A percentile compares a stretch with the other conserved stretches of the same genome.
Evolutionary conservation across 2,888 invertebrate genomes (phyloP).

Genomic region (Mesodorylaimus sp.): DNA sequence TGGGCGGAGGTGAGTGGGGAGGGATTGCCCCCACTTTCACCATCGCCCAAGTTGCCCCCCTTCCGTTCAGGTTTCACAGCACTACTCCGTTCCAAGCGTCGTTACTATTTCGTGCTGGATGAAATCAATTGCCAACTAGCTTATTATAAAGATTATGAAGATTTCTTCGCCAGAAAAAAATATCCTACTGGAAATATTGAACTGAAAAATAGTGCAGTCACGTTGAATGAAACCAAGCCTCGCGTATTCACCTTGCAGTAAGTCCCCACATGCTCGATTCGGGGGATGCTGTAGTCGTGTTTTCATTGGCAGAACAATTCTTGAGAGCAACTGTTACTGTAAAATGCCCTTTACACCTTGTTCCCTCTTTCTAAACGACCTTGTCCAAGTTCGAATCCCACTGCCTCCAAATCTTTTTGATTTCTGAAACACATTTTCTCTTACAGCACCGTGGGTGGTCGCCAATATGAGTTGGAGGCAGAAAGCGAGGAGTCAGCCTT

Average conservation of each 20-base stretch:
- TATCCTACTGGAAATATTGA: conserved; percentile 4
- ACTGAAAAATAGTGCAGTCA: conserved; percentile 4
- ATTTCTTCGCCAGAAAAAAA: conserved; percentile 7
- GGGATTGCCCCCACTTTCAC: conserved; percentile 4
- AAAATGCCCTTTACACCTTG: too few species aligned
- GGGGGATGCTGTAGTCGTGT: not conserved
- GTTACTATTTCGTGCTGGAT: conserved; percentile 14
- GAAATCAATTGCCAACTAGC: conserved; percentile 10
- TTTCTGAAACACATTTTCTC: not conserved
- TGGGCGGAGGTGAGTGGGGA: conserved; percentile 10
- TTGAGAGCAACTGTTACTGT: too few species aligned
- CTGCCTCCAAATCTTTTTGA: too few species aligned
- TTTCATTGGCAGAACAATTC: too few species aligned
- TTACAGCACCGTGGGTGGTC: conserved; percentile 16
- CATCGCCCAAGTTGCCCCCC: not conserved
- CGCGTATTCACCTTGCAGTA: conserved; percentile 11
- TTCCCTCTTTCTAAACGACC: too few species aligned
- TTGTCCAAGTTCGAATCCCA: too few species aligned
- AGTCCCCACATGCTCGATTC: not conserved
- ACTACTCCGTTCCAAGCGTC: conserved; percentile 8
- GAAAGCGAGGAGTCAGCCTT: conserved; percentile 39
- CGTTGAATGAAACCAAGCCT: conserved; percentile 4
- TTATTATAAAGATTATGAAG: conserved; percentile 11
- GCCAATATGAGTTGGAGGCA: conserved; percentile 30
- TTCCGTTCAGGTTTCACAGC: conserved; percentile 8